Conservation (phyloP, 2,797 vertebrate species). For the Characodon lateralis region DNA sequence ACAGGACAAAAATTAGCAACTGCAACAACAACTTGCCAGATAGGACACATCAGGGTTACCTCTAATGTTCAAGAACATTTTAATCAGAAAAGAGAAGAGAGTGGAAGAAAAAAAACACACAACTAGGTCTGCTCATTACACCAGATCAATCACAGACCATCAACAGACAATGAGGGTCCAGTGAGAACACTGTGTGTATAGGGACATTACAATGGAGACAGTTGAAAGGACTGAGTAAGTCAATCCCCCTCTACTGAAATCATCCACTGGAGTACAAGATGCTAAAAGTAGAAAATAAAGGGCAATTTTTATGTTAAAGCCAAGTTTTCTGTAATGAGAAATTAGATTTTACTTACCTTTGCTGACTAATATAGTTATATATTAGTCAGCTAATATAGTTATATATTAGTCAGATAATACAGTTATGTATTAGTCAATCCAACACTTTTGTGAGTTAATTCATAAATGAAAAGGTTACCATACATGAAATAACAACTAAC, state of each 20-base stretch:
- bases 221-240: neutral
- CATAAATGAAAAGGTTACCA: neutral
- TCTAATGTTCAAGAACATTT: neutral
- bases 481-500: neutral
- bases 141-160: constrained; percentile 1
- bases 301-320: neutral
- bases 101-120: neutral
- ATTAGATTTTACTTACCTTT: neutral
- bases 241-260: neutral
- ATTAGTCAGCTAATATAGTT: neutral
- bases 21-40: neutral
- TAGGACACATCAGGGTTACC: neutral
- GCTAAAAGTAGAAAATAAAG: neutral
- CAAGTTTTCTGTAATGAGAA: neutral
- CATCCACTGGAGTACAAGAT: neutral
- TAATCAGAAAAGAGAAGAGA: neutral
- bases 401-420: too few species aligned
- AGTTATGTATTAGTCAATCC: too few species aligned
- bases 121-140: neutral
- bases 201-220: neutral
- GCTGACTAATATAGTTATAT: neutral
- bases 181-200: neutral
- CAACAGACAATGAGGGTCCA: neutral
- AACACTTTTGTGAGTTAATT: neutral
- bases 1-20: neutral